A percentile compares a stretch with the other conserved stretches of the same genome.
Evolutionary conservation across 2,113 vertebrate genomes (phyloP).

Genomic region (Chionodraco myersi): DNA sequence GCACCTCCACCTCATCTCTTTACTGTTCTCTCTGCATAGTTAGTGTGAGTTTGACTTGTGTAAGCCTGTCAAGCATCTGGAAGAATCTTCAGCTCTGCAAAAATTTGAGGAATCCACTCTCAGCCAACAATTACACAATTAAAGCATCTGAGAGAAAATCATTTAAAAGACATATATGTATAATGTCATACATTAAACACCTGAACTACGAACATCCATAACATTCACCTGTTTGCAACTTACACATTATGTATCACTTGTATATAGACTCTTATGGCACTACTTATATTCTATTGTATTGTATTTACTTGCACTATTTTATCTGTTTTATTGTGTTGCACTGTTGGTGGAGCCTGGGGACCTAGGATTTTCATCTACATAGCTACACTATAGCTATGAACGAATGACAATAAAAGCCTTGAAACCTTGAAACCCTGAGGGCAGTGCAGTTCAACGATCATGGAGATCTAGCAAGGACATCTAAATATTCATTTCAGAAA

Average conservation of each 20-base stretch:
- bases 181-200: constrained; percentile 41
- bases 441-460: neutral
- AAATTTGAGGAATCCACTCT: constrained; percentile 61
- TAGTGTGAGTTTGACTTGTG: constrained; percentile 57
- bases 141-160: constrained; percentile 56
- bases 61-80: constrained; percentile 50
- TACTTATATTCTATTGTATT: too few species aligned
- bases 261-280: too few species aligned
- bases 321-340: too few species aligned
- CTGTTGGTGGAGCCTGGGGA: too few species aligned
- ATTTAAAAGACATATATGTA: constrained; percentile 60
- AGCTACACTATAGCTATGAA: too few species aligned
- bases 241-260: too few species aligned
- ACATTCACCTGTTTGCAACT: too few species aligned
- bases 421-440: neutral
- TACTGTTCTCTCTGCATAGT: constrained; percentile 24
- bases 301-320: too few species aligned
- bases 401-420: too few species aligned
- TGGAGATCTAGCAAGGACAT: constrained; percentile 17
- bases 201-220: too few species aligned
- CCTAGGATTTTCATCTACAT: too few species aligned
- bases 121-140: constrained; percentile 65
- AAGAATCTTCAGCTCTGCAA: constrained; percentile 46
- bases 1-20: constrained; percentile 20
- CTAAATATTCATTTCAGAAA: constrained; percentile 45